phyloP scores from a whole-genome alignment of 2,797 vertebrate genomes.

The Onychomys arenicola region DNA sequence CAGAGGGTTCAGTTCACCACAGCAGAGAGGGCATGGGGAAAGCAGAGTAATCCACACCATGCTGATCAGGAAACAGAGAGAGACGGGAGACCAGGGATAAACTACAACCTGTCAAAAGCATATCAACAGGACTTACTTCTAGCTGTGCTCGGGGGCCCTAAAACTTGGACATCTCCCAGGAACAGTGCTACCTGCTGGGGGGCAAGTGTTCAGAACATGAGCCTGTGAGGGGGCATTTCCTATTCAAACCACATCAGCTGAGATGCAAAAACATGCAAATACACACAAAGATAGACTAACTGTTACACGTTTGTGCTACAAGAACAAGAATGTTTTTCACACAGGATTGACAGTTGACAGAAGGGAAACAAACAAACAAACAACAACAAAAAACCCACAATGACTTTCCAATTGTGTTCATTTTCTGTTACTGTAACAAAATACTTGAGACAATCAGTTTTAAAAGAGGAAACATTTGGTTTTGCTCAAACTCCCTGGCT shows the following conservation, averaged over 20 bases:
- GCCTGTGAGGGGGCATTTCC: background rate
- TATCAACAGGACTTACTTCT: background rate
- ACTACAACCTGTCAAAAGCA: background rate
- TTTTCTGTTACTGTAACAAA: background rate
- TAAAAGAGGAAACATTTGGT: background rate
- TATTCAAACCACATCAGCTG: background rate
- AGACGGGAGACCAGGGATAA: background rate
- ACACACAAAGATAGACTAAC: background rate
- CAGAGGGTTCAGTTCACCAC: background rate
- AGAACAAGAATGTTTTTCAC: background rate
- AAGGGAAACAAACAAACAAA: no score
- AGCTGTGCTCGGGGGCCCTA: background rate
- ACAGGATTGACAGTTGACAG: background rate
- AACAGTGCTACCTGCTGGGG: background rate
- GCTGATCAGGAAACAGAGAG: background rate
- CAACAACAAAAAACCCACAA: background rate
- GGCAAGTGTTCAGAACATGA: background rate
- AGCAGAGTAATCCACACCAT: background rate
- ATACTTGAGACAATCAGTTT: background rate
- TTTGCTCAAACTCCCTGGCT: background rate
- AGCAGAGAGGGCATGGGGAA: background rate
- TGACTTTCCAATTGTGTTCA: background rate
- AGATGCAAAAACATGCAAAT: background rate
- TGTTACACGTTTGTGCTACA: background rate
- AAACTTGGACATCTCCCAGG: background rate